phyloP scores from a whole-genome alignment of 2,888 invertebrate species.

The Chalcosyrphus nemorum region DNA sequence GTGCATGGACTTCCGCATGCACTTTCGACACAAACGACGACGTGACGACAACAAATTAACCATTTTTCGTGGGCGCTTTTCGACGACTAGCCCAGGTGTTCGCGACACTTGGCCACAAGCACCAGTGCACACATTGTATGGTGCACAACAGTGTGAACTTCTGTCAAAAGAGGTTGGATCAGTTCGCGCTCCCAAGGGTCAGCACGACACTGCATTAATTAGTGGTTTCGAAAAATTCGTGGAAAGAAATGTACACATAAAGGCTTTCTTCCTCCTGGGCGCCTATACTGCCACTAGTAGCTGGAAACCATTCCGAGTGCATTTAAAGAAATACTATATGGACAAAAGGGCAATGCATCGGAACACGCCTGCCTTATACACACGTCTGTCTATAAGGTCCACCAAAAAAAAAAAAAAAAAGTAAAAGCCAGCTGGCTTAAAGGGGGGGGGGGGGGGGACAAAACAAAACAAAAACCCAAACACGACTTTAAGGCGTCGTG shows the following conservation, averaged over 20 bases:
- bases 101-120: conserved; percentile 56
- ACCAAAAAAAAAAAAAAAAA: too few species aligned
- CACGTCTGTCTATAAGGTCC: background rate
- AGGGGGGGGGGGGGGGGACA: too few species aligned
- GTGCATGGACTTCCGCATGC: conserved; percentile 64
- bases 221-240: conserved; percentile 62
- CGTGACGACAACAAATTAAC: conserved; percentile 50
- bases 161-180: conserved; percentile 71
- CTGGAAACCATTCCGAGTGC: conserved; percentile 48
- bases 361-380: conserved; percentile 65
- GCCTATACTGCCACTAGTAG: conserved; percentile 26
- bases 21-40: background rate
- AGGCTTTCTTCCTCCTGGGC: background rate
- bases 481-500: conserved; percentile 64
- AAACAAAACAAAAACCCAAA: too few species aligned
- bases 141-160: conserved; percentile 70
- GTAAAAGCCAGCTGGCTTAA: conserved; percentile 21
- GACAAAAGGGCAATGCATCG: conserved; percentile 69
- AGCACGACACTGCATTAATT: conserved; percentile 73
- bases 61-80: conserved; percentile 33
- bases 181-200: conserved; percentile 66
- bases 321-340: conserved; percentile 66
- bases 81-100: conserved; percentile 68
- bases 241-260: conserved; percentile 39
- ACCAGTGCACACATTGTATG: conserved; percentile 3